Conservation (phyloP, 2,888 invertebrate species). For the Bimastos eiseni region DNA sequence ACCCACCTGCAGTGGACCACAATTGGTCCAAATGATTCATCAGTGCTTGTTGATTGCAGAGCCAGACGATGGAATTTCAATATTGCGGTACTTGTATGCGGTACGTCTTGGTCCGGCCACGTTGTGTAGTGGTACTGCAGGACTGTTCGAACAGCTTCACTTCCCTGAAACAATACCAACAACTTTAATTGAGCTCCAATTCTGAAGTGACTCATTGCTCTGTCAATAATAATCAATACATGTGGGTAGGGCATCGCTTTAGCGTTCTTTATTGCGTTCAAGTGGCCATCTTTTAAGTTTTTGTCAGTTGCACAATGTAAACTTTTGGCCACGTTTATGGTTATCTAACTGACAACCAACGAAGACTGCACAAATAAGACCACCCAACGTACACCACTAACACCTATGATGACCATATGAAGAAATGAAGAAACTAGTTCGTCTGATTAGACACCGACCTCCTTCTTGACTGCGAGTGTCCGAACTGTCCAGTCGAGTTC, state of each 20-base stretch:
- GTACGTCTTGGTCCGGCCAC: constrained; percentile 61
- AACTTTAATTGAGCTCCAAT: background rate
- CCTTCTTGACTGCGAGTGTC: background rate
- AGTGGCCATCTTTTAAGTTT: too few species aligned
- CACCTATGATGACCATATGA: too few species aligned
- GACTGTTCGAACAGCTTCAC: constrained; percentile 41
- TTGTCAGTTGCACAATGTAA: too few species aligned
- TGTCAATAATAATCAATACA: background rate
- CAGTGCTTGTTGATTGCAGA: constrained; percentile 2
- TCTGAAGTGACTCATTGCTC: background rate
- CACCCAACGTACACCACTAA: too few species aligned
- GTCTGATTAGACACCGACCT: background rate
- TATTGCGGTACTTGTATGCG: constrained; percentile 46
- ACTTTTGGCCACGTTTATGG: too few species aligned
- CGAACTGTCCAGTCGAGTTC: background rate
- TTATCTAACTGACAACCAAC: too few species aligned
- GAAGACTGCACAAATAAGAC: too few species aligned
- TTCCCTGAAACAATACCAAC: background rate
- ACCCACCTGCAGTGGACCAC: constrained; percentile 45
- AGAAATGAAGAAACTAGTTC: background rate
- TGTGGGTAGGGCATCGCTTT: too few species aligned
- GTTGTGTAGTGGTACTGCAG: constrained; percentile 61
- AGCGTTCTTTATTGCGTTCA: too few species aligned
- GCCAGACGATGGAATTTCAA: constrained; percentile 44
- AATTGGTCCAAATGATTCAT: constrained; percentile 35